phyloP scores from a whole-genome alignment of 2,888 invertebrate genomes.

The Epiblema foenella region DNA sequence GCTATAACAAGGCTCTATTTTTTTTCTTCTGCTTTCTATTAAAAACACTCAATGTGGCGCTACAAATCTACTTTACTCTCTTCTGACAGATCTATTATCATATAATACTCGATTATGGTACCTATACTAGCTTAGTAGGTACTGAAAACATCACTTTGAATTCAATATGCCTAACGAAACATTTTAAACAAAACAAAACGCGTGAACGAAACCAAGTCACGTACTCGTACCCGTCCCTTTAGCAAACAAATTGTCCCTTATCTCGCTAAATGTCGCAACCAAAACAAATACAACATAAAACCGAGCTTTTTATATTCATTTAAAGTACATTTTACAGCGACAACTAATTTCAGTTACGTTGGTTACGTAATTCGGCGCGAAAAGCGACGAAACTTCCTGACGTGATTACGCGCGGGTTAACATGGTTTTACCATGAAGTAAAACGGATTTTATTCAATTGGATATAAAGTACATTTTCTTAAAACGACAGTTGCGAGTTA shows the following conservation, averaged over 20 bases:
- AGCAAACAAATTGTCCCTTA: constrained; percentile 73
- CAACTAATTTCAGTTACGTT: constrained; percentile 15
- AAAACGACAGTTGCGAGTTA: constrained; percentile 7
- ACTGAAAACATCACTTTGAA: constrained; percentile 19
- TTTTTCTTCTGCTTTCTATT: too few relatives aligned
- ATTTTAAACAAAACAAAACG: constrained; percentile 27
- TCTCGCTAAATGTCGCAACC: constrained; percentile 1
- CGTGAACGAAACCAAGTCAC: constrained; percentile 64
- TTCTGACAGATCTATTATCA: not conserved
- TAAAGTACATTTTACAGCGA: constrained; percentile 14
- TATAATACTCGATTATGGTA: too few relatives aligned
- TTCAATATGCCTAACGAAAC: constrained; percentile 29
- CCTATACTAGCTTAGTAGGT: not conserved
- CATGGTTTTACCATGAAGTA: not conserved
- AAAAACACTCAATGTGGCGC: too few relatives aligned
- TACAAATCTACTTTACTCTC: not conserved
- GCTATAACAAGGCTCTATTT: too few relatives aligned
- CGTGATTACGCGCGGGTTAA: constrained; percentile 17
- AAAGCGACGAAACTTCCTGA: constrained; percentile 23
- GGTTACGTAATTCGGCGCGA: constrained; percentile 9
- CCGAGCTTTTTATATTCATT: not conserved
- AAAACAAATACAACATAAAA: not conserved
- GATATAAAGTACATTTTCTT: constrained; percentile 1
- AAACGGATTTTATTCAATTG: not conserved
- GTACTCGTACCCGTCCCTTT: constrained; percentile 74